Evolutionary conservation across 2,888 invertebrate genomes (phyloP).

Genomic region (Toxonevra muliebris): DNA sequence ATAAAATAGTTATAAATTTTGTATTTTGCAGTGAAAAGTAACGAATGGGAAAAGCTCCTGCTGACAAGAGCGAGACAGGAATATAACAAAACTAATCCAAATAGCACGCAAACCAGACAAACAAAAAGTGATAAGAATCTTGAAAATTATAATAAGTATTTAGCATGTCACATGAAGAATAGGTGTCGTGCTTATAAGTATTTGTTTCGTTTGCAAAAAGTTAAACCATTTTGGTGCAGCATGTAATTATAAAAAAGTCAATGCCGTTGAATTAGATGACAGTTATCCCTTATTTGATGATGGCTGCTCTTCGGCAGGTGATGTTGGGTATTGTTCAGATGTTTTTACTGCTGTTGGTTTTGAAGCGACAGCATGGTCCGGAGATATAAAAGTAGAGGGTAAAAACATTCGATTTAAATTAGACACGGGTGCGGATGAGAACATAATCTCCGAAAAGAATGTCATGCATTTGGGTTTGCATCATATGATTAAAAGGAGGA

Average conservation of each 20-base stretch:
- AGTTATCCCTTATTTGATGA: background rate
- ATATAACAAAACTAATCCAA: no score
- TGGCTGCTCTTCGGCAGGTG: slow-evolving; percentile 22
- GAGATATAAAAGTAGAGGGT: slow-evolving; percentile 28
- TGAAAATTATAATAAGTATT: no score
- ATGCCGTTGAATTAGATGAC: slow-evolving; percentile 15
- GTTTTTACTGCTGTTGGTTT: slow-evolving; percentile 32
- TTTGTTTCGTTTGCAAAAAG: no score
- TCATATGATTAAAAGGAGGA: slow-evolving; percentile 20
- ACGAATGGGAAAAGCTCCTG: no score
- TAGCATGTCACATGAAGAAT: no score
- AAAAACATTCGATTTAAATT: slow-evolving; percentile 28
- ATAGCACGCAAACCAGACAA: no score
- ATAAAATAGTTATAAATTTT: no score
- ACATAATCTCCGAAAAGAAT: slow-evolving; percentile 20
- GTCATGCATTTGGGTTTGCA: slow-evolving; percentile 20
- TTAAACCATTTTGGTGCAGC: slow-evolving; percentile 30
- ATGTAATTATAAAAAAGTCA: slow-evolving; percentile 26
- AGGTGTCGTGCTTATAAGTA: no score
- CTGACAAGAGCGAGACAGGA: no score
- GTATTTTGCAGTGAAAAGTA: no score
- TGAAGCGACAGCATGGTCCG: slow-evolving; percentile 28
- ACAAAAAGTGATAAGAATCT: no score
- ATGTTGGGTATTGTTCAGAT: slow-evolving; percentile 16
- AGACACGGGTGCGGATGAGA: slow-evolving; percentile 30